Percentiles rank a stretch among this genome's conserved stretches.
These are phyloP conservation scores for Clitarchus hookeri DNA, from an alignment of 2,888 invertebrate species.

Conservation along the genomic window DNA sequence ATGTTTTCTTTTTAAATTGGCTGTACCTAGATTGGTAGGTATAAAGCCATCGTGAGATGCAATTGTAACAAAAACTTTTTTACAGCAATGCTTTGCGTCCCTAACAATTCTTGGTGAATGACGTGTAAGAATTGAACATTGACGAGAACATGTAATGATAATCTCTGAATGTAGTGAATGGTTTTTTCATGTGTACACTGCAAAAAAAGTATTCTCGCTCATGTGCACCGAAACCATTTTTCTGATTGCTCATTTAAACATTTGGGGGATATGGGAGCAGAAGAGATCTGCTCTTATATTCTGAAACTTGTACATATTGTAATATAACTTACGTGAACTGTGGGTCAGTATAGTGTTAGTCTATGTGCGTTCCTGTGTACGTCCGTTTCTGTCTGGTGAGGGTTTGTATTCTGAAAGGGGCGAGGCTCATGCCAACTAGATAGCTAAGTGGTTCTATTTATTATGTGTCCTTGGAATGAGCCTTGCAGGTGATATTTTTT, in stretches of 20 bases:
- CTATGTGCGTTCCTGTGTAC: background rate
- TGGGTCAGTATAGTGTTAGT: slow-evolving; percentile 31
- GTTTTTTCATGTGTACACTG: background rate
- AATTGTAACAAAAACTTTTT: background rate
- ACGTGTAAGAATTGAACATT: background rate
- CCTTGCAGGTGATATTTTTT: slow-evolving; percentile 37
- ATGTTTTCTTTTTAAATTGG: slow-evolving; percentile 10
- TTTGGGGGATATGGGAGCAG: background rate
- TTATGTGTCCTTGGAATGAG: slow-evolving; percentile 38
- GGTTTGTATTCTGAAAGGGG: slow-evolving; percentile 34
- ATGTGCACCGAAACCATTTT: slow-evolving; percentile 6
- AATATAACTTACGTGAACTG: slow-evolving; percentile 36
- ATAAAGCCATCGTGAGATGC: background rate
- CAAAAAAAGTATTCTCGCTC: background rate
- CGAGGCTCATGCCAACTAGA: slow-evolving; percentile 37
- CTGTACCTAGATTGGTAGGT: background rate
- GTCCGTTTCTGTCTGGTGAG: slow-evolving; percentile 34
- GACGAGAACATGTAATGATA: background rate
- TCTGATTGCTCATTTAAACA: slow-evolving; percentile 9
- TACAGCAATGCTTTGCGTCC: background rate
- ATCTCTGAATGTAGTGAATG: background rate
- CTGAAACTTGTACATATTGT: slow-evolving; percentile 39
- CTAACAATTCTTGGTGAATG: background rate
- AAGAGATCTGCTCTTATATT: background rate
- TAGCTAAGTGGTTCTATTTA: slow-evolving; percentile 40